Conservation (phyloP, 2,113 vertebrate species). For the Pollimyrus isidori region DNA sequence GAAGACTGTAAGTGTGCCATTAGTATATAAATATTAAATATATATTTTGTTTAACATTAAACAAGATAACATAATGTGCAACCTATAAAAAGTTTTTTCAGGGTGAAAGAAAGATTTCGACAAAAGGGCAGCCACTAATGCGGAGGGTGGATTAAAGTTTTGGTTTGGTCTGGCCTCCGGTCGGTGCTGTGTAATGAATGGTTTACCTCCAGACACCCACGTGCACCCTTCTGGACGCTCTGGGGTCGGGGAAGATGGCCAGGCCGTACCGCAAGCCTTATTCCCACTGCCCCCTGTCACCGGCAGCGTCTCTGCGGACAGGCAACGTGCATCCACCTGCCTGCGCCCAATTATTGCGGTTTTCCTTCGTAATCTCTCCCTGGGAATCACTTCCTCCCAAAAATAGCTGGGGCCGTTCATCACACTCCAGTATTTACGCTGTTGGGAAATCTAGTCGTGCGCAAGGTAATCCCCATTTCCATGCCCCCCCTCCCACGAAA, state of each 20-base stretch:
- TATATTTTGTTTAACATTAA: not conserved
- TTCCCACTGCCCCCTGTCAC: conserved; percentile 20
- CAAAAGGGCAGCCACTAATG: conserved; percentile 13
- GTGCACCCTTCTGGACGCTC: conserved; percentile 22
- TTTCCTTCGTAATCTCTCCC: not conserved
- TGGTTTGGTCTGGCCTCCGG: conserved; percentile 12
- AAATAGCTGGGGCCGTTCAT: not conserved
- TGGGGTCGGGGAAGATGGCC: conserved; percentile 21
- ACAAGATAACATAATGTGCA: not conserved
- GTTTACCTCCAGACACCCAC: conserved; percentile 51
- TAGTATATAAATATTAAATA: not conserved
- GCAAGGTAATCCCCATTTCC: not conserved
- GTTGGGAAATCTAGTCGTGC: not conserved
- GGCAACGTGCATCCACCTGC: conserved; percentile 14
- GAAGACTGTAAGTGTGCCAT: not conserved
- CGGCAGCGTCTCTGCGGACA: conserved; percentile 13
- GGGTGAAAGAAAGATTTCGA: not conserved
- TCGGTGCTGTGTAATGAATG: conserved; percentile 26
- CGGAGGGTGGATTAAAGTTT: conserved; percentile 20
- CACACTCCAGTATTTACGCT: not conserved
- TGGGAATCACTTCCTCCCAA: conserved; percentile 13
- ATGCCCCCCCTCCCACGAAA: not conserved
- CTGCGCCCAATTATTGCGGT: conserved; percentile 12
- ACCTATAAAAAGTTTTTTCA: not conserved
- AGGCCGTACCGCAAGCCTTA: conserved; percentile 29